Percentiles rank a stretch among this genome's conserved stretches.
Conservation (phyloP, 2,113 vertebrate species). For the Chauna torquata region DNA sequence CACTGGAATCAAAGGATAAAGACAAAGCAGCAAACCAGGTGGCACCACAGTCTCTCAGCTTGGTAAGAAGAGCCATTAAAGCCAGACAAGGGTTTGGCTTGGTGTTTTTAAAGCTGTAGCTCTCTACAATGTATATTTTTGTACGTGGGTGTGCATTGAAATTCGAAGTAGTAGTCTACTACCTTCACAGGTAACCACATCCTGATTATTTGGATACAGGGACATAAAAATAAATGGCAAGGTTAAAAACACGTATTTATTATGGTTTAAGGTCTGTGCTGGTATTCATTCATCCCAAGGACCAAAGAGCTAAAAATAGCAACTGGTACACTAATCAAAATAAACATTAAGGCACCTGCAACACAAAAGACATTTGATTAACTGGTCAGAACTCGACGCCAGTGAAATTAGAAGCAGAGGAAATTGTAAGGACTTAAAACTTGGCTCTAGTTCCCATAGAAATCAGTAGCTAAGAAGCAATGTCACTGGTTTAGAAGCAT, state of each 20-base stretch:
- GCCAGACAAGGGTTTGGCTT: neutral
- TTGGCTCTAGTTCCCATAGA: neutral
- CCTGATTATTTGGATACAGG: constrained; percentile 76
- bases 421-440: constrained; percentile 35
- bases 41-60: neutral
- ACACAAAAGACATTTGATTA: constrained; percentile 76
- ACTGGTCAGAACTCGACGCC: constrained; percentile 61
- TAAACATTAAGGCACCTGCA: constrained; percentile 76
- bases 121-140: constrained; percentile 70
- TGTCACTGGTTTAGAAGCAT: neutral
- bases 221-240: constrained; percentile 77
- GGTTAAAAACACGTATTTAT: constrained; percentile 75
- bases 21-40: neutral
- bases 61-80: neutral
- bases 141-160: constrained; percentile 55
- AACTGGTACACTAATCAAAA: constrained; percentile 71
- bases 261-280: constrained; percentile 65
- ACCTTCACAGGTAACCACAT: constrained; percentile 79
- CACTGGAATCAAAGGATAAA: neutral
- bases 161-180: constrained; percentile 65
- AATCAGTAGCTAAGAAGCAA: neutral
- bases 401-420: constrained; percentile 65
- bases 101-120: neutral
- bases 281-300: constrained; percentile 70
- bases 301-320: constrained; percentile 76